phyloP scores from a whole-genome alignment of 2,113 vertebrate genomes.

The Psammodynastes pulverulentus region DNA sequence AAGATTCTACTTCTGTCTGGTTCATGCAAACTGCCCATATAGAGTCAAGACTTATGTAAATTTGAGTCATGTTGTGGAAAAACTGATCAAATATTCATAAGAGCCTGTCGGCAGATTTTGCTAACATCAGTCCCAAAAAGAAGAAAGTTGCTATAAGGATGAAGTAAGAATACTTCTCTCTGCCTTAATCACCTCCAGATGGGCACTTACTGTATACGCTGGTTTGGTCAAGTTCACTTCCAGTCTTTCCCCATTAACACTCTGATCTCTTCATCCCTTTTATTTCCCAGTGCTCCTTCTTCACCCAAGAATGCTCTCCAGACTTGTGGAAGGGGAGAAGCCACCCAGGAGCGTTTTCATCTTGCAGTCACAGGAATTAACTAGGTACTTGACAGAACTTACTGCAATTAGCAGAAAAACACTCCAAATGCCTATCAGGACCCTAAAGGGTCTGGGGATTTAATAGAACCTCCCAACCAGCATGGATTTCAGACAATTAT shows the following conservation, averaged over 20 bases:
- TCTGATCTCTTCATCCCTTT: background rate
- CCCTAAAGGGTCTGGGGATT: background rate
- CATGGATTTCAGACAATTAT: background rate
- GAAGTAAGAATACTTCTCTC: background rate
- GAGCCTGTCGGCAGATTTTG: background rate
- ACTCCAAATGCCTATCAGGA: background rate
- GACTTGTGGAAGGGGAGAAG: background rate
- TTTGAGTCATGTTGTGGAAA: background rate
- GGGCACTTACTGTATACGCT: background rate
- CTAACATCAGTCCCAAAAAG: background rate
- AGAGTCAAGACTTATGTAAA: background rate
- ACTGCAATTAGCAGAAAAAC: background rate
- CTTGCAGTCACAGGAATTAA: background rate
- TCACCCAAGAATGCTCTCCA: background rate
- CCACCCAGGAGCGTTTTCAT: background rate
- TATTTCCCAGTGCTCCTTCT: background rate
- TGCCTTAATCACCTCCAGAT: background rate
- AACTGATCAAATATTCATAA: background rate
- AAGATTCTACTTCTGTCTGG: background rate
- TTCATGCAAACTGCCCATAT: background rate
- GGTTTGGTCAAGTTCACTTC: background rate
- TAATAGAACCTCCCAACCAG: background rate
- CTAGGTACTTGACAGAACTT: background rate
- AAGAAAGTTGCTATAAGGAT: background rate
- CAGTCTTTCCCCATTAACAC: background rate